Evolutionary conservation across 2,113 vertebrate species (phyloP), one percentile per base, ranked within the genome.

Genomic region (Circaetus gallicus): DNA sequence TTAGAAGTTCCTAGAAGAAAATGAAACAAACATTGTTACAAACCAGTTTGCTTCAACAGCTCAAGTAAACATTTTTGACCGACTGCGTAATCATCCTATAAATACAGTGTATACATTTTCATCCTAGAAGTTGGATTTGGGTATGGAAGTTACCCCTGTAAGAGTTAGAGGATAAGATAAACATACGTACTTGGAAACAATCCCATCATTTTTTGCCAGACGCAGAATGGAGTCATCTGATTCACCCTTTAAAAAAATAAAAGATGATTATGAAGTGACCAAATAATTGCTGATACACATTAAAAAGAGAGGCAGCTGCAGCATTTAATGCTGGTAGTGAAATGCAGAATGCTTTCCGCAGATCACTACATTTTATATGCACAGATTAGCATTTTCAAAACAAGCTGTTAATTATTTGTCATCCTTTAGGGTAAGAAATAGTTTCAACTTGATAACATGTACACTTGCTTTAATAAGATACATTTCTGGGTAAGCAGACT

Each of bases 141-240:
- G 34, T 25, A 45, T 19, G 65, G 52, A 62, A 56, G 17, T 24
- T 28, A 61, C 36, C n/a, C 50, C 62, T 73, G 15, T 28, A 70
- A 21, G 66, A 55, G 38, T 59, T 1, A 76, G 66, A 55, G 36
- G 49, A 3, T 11, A 81, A 80, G 28, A 82, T 47, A 88, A 94
- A 94, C 49, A 88, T 5, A 96, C 98, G 42, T 98, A 99, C 99
- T 99, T 99, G 83, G 99, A 98, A 36, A 99, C 99, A 32, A 99
- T 97, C 62, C 97, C 86, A 52, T 99, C 99, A 0, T 95, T 98
- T 97, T 99, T 99, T 11, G 99, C 99, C 98, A 99, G 97, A 76
- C 99, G 99, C 61, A 99, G 98, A 87, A 99, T 98, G 95, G 99
- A 99, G 89, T 99, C 99, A 28, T 99, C 99, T 7, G 99, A 99